Evolutionary conservation across 2,888 invertebrate species (phyloP).

Genomic region (Nephrotoma appendiculata): DNA sequence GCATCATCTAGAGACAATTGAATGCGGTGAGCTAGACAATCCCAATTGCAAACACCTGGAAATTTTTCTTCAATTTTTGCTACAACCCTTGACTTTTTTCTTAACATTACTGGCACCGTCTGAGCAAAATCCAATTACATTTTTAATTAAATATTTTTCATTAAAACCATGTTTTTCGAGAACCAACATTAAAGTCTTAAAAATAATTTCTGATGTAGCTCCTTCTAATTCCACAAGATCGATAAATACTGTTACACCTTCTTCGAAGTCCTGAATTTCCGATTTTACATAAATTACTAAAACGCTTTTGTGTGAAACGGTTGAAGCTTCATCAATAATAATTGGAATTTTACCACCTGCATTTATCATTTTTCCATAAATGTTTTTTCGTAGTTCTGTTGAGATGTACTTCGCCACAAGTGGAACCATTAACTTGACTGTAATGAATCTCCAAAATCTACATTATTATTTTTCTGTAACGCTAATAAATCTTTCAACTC

Average conservation of each 20-base stretch:
- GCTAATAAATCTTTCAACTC: background rate
- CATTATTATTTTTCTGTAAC: background rate
- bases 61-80: background rate
- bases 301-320: background rate
- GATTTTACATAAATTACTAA: too few relatives aligned
- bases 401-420: too few relatives aligned
- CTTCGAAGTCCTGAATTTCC: too few relatives aligned
- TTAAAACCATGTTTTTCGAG: background rate
- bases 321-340: background rate
- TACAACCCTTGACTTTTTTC: background rate
- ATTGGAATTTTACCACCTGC: background rate
- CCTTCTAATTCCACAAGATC: background rate
- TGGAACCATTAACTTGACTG: background rate
- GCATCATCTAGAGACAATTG: background rate
- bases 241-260: background rate
- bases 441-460: background rate
- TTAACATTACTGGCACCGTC: conserved; percentile 2
- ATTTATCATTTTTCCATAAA: background rate
- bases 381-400: background rate
- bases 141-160: background rate
- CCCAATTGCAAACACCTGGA: background rate
- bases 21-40: background rate
- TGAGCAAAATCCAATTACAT: background rate
- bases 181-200: background rate
- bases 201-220: background rate